phyloP scores from a whole-genome alignment of 1,140 invertebrate genomes.

The Papilio dardanus region DNA sequence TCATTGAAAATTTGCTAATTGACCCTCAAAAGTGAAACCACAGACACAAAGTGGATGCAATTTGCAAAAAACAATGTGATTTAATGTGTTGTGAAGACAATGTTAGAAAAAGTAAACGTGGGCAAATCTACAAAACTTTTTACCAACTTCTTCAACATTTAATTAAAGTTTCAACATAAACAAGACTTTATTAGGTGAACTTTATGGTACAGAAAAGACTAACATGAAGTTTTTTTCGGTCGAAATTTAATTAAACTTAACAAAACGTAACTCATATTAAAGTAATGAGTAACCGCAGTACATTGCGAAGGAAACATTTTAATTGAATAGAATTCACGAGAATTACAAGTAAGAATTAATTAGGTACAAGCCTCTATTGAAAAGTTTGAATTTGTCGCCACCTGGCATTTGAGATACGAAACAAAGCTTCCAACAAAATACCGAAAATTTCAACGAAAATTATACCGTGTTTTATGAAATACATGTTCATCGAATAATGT shows the following conservation, averaged over 20 bases:
- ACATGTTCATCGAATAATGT: slow-evolving; percentile 49
- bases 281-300: slow-evolving; percentile 50
- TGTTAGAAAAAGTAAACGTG: not conserved
- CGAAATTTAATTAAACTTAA: slow-evolving; percentile 49
- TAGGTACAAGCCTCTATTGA: slow-evolving; percentile 53
- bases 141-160: not conserved
- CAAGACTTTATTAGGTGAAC: not conserved
- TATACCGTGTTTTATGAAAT: slow-evolving; percentile 50
- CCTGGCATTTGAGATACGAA: slow-evolving; percentile 53
- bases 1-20: too few species aligned
- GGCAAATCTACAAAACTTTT: not conserved
- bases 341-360: slow-evolving; percentile 61
- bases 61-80: too few species aligned
- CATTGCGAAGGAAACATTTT: slow-evolving; percentile 38
- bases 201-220: not conserved
- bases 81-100: too few species aligned
- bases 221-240: not conserved
- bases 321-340: slow-evolving; percentile 44
- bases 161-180: not conserved
- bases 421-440: slow-evolving; percentile 53
- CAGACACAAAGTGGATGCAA: not conserved
- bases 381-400: slow-evolving; percentile 60
- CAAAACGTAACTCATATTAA: slow-evolving; percentile 45
- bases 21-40: not conserved
- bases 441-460: slow-evolving; percentile 48